phyloP scores from a whole-genome alignment of 92 coral and sea anemone species.

The Desmophyllum pertusum region DNA sequence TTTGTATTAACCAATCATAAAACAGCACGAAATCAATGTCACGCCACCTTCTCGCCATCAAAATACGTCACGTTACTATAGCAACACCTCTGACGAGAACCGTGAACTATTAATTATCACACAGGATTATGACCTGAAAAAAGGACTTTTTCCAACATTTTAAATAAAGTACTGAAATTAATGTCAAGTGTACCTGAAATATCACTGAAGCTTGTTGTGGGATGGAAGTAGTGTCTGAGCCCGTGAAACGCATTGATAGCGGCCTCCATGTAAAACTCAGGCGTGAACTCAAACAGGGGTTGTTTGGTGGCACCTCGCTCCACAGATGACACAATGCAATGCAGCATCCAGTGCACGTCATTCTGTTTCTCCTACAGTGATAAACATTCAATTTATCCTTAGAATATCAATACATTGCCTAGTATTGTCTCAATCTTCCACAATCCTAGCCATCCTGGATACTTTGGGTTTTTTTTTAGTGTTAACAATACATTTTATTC shows the following conservation, averaged over 20 bases:
- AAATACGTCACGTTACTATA: too few relatives aligned
- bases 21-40: too few relatives aligned
- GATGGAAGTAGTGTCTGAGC: conserved; percentile 86
- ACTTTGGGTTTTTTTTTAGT: too few relatives aligned
- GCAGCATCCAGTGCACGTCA: conserved; percentile 94
- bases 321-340: conserved; percentile 71
- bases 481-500: too few relatives aligned
- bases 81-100: too few relatives aligned
- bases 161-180: neutral
- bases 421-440: too few relatives aligned
- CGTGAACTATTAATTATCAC: too few relatives aligned
- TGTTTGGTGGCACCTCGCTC: conserved; percentile 72
- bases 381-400: neutral
- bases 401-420: neutral
- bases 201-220: conserved; percentile 76
- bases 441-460: too few relatives aligned
- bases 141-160: too few relatives aligned
- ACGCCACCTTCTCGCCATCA: too few relatives aligned
- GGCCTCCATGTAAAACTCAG: conserved; percentile 93
- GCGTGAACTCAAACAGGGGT: conserved; percentile 85
- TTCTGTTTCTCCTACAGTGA: conserved; percentile 78
- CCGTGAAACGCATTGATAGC: conserved; percentile 92
- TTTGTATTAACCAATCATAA: too few relatives aligned
- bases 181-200: conserved; percentile 75
- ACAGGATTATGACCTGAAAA: neutral